Evolutionary conservation across 2,797 vertebrate species (phyloP), one percentile per base, ranked within the genome.

Genomic region (Prunella strophiata): DNA sequence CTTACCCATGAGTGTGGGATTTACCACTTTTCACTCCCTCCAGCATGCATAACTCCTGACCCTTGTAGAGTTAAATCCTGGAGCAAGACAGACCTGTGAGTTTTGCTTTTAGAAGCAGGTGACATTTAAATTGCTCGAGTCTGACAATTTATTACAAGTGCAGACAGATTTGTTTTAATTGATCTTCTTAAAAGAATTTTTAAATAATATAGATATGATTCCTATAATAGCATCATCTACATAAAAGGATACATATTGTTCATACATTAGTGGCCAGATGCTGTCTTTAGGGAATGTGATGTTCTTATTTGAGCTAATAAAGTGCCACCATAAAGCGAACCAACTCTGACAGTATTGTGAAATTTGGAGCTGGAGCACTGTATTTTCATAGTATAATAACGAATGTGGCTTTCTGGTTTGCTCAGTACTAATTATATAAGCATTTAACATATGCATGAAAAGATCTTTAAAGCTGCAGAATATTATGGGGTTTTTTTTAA

Each of bases 381-480:
- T 91, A 90, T 97, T 97, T 97, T 94, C 95, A 93, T 97, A 97
- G 86, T 96, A 97, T 89, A 97, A 97, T 95, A 95, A 97, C 91
- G 90, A 97, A 97, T 92, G 96, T 97, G 95, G 98, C 97, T 97
- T 98, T 97, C 97, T 97, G 94, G 96, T 98, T 98, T 98, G 97
- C 97, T 97, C 94, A 97, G 94, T 98, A 97, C 97, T 98, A 98
- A 98, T 97, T 98, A 98, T 95, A 95, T 97, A 96, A 97, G 98
- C 96, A 97, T 96, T 98, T 97, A 97, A 97, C 94, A 98, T 97
- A 97, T 98, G 98, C 98, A 98, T 98, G 98, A 93, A 90, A 96
- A 96, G 96, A 85, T 96, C 97, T 95, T 96, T 84, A 96, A 91
- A 96, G 79, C 88, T 95, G 80, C 93, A 97, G 97, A 97, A 91